Evolutionary conservation across 2,797 vertebrate species (phyloP), one percentile per base, ranked within the genome.

Genomic region (Geotrypetes seraphini): DNA sequence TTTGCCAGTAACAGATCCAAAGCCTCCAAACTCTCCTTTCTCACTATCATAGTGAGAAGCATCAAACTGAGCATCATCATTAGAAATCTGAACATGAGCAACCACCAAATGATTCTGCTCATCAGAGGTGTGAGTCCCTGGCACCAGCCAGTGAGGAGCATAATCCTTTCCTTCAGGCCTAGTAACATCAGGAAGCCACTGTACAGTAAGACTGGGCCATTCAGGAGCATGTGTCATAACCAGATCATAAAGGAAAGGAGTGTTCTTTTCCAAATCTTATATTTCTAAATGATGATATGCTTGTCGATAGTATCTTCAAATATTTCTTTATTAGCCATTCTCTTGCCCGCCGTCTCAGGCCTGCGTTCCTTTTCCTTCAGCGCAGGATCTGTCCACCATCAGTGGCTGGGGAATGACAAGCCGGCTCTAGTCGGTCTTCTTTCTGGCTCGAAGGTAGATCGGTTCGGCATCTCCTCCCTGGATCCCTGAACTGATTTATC

Each of bases 101-200:
- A 97, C 89, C 41, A 96, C 90, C 13, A 97, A 74, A 59, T 94
- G 90, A 70, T 94, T 96, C 76, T 94, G 90, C 36, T 96, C 91
- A 52, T 96, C 88, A 1, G 92, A 91, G 0, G 87, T 97, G 53
- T 96, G 91, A 1, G 89, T 96, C 5, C 92, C 92, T 54, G 95
- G 57, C 54, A 91, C 85, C 62, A 97, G 73, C 63, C 91, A 75
- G 57, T 95, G 91, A 8, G 96, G 61, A 2, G 84, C 73, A 23
- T 91, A 92, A 68, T 96, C 90, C 63, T 95, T 92, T 50, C 90
- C 92, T 69, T 95, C 91, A 1, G 87, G 85, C 61, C 89, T 84
- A 65, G 62, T 86, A 26, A 85, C 81, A 39, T 85, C 83, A 7
- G 87, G 86, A 44, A 87, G 59, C 85, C 87, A 87, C 70, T 85